Conservation (phyloP, 1,140 invertebrate genomes). For the Panulirus ornatus region DNA sequence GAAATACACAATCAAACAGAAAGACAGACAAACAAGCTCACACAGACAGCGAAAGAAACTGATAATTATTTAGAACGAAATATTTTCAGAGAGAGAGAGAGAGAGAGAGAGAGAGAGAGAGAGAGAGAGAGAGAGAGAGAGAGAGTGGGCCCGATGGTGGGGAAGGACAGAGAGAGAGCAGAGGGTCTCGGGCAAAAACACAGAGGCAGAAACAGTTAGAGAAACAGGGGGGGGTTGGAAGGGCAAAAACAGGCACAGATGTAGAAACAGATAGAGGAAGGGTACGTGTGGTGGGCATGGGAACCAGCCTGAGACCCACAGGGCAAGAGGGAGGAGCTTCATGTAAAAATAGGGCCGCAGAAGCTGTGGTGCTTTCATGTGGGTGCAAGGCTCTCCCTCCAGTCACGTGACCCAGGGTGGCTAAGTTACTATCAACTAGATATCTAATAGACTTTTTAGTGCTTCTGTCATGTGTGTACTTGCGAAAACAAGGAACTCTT, state of each 20-base stretch:
- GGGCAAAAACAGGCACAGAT: conserved; percentile 17
- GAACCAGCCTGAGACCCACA: not conserved
- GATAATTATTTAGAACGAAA: not conserved
- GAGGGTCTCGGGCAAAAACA: conserved; percentile 18
- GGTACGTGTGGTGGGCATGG: conserved; percentile 22
- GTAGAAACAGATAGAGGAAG: conserved; percentile 42
- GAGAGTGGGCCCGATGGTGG: not conserved
- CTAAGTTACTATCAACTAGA: too few relatives aligned
- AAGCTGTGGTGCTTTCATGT: not conserved
- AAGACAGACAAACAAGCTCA: not conserved
- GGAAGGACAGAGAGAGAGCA: not conserved
- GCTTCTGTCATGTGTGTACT: too few relatives aligned
- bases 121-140: conserved; percentile 53
- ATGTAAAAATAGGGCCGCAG: conserved; percentile 27
- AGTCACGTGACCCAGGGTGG: too few relatives aligned
- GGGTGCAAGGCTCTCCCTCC: not conserved
- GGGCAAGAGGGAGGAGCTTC: not conserved
- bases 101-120: conserved; percentile 5
- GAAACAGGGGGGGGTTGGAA: not conserved
- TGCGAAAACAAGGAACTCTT: too few relatives aligned
- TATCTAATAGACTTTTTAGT: too few relatives aligned
- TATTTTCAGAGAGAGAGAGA: not conserved
- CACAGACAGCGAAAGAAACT: not conserved
- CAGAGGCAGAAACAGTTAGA: conserved; percentile 20
- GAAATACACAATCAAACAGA: not conserved